Evolutionary conservation across 2,797 vertebrate genomes (phyloP), one percentile per base, ranked within the genome.

Genomic region (Phalloptychus januarius): DNA sequence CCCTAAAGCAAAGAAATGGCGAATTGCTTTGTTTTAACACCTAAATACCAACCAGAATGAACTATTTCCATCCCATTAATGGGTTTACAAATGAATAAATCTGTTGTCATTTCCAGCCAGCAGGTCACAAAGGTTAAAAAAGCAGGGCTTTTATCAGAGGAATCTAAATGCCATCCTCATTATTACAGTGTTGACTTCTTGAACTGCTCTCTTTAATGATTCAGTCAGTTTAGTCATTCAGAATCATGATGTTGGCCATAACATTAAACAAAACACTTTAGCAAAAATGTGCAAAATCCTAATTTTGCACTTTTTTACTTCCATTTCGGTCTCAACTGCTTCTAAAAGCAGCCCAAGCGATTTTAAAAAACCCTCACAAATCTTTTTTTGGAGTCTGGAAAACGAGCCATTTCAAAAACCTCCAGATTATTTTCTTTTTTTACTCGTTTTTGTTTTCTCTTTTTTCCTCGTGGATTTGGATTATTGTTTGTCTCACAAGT

Each of bases 151-250:
- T 65, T 10, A 23, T 38, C 11, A 40, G 38, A n/a, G 40, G 20
- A 81, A 46, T 36, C 67, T 76, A 79, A 79, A 79, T 76, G 74
- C 36, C 50, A 79, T 40, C 15, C 31, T 69, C 10, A 18, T 38
- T 10, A 70, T 61, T 10, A 48, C 44, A 8, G 31, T 48, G 54
- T 42, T 75, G 77, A 54, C 40, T 61, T 78, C 63, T 44, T 73
- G 31, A 31, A 31, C 67, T 48, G 48, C 15, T 8, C 52, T 69
- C 50, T 67, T 45, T 54, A 65, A 75, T 77, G 40, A 70, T 74
- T 54, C 33, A 56, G 54, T 46, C 42, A 31, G 42, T 73, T 48
- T 52, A 58, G 40, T 75, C 70, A 79, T 44, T 73, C 56, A 58
- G 31, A 45, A 67, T 77, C 7, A 48, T 63, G 50, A 63, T 76